phyloP scores from a whole-genome alignment of 2,888 invertebrate species.

The Stegophylla sp. region DNA sequence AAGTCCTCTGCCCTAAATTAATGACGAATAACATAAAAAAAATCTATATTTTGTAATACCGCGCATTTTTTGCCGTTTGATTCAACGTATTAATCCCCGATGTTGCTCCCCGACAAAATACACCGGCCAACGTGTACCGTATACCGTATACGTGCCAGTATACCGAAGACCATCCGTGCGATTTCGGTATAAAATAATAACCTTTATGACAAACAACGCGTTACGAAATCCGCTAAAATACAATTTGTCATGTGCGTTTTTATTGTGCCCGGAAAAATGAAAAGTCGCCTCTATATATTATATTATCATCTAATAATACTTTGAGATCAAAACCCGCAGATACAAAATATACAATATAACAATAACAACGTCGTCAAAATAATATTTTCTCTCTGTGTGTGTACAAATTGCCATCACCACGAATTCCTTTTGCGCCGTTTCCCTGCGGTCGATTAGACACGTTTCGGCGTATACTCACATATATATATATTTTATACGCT shows the following conservation, averaged over 20 bases:
- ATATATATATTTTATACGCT: not conserved
- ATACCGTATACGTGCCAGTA: too few species aligned
- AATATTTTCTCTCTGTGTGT: not conserved
- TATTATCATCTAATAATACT: not conserved
- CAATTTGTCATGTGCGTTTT: slow-evolving; percentile 47
- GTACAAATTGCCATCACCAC: slow-evolving; percentile 35
- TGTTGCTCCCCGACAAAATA: too few species aligned
- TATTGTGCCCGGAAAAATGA: slow-evolving; percentile 44
- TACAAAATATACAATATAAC: slow-evolving; percentile 57
- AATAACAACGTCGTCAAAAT: not conserved
- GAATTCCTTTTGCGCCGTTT: slow-evolving; percentile 40
- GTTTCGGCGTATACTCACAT: not conserved
- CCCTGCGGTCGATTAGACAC: slow-evolving; percentile 57
- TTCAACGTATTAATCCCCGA: too few species aligned
- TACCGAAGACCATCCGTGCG: too few species aligned
- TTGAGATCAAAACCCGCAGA: slow-evolving; percentile 33
- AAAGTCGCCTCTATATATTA: slow-evolving; percentile 38
- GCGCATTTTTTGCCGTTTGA: too few species aligned
- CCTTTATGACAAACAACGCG: too few species aligned
- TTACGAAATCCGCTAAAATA: too few species aligned
- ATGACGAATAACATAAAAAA: too few species aligned
- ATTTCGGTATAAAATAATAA: too few species aligned
- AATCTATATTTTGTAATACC: too few species aligned
- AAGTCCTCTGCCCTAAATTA: too few species aligned
- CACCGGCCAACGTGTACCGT: too few species aligned